These are phyloP conservation scores for Copsychus sechellarum DNA, from an alignment of 2,113 vertebrate genomes.

Conservation along the genomic window DNA sequence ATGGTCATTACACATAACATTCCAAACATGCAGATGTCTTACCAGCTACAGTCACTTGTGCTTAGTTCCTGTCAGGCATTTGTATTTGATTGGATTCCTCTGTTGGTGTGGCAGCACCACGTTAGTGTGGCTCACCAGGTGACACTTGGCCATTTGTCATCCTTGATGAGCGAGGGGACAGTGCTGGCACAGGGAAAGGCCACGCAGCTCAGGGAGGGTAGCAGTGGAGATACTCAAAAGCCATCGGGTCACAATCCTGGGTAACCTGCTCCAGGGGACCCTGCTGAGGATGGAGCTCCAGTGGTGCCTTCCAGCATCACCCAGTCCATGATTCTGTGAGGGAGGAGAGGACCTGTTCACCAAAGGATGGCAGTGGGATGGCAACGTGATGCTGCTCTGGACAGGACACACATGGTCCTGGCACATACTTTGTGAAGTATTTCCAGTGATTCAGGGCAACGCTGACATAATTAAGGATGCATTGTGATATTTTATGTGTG, in stretches of 20 bases:
- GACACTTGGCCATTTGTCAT: fast-evolving
- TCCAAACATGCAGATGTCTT: background rate
- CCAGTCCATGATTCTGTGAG: fast-evolving
- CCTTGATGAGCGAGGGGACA: fast-evolving
- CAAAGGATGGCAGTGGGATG: background rate
- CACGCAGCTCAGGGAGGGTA: fast-evolving
- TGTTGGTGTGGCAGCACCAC: background rate
- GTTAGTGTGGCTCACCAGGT: background rate
- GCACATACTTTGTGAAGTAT: background rate
- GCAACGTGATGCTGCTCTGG: background rate
- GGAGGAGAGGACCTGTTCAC: background rate
- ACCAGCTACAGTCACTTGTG: background rate
- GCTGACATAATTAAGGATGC: background rate
- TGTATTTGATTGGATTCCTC: fast-evolving
- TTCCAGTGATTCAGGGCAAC: background rate
- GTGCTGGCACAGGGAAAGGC: background rate
- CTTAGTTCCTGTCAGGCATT: background rate
- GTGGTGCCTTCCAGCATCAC: background rate
- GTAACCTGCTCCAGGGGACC: background rate
- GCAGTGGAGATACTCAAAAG: background rate
- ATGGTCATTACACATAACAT: background rate
- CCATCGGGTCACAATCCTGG: background rate
- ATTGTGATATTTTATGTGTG: background rate
- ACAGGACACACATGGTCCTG: background rate
- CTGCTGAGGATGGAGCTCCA: background rate